A percentile compares a stretch with the other conserved stretches of the same genome.
Evolutionary conservation across 2,888 invertebrate species (phyloP).

Genomic region (Thereva unica): DNA sequence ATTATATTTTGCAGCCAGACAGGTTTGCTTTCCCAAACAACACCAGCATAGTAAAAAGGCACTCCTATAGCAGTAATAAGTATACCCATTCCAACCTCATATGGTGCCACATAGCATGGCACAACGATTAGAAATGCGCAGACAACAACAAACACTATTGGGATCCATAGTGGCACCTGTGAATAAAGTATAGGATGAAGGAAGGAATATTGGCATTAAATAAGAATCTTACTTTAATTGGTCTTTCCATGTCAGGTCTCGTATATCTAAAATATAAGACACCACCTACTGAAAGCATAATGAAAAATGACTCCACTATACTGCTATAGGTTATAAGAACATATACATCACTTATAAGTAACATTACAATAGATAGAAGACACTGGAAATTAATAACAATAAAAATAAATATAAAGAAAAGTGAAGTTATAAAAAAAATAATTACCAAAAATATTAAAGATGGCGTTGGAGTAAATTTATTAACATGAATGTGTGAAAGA

Average conservation of each 20-base stretch:
- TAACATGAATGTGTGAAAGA: conserved; percentile 76
- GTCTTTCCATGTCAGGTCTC: conserved; percentile 75
- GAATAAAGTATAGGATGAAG: conserved; percentile 24
- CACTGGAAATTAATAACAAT: conserved; percentile 64
- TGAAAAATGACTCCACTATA: conserved; percentile 91
- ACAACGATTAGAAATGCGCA: conserved; percentile 79
- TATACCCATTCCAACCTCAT: conserved; percentile 77
- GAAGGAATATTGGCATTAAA: conserved; percentile 5
- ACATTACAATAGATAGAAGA: conserved; percentile 79
- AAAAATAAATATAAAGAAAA: background rate
- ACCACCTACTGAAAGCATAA: conserved; percentile 82
- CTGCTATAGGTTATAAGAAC: conserved; percentile 88
- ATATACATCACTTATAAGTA: conserved; percentile 82
- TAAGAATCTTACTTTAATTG: conserved; percentile 72
- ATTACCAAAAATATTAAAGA: conserved; percentile 81
- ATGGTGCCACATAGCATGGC: conserved; percentile 78
- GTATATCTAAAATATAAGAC: conserved; percentile 82
- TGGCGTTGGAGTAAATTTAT: conserved; percentile 77
- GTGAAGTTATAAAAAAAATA: background rate
- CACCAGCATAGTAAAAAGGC: conserved; percentile 77
- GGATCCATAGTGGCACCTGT: conserved; percentile 74
- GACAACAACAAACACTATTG: conserved; percentile 74
- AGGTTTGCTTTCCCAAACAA: conserved; percentile 71
- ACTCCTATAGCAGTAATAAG: conserved; percentile 81
- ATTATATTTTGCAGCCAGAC: conserved; percentile 63